Base-by-base conservation (phyloP, 1,140 invertebrate species). In the Lepidostoma basale region DNA sequence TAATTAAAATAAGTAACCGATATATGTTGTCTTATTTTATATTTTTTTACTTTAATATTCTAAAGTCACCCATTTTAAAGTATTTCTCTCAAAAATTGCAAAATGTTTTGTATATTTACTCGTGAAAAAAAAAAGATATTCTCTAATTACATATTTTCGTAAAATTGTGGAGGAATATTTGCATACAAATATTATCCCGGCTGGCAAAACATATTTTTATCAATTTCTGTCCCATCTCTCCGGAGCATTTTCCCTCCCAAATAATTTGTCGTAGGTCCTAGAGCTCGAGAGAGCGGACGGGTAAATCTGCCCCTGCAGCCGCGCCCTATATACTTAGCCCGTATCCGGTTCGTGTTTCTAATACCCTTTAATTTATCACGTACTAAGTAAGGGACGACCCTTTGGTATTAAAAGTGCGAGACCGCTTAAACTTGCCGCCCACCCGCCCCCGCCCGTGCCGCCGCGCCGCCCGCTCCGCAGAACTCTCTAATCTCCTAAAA, bases 331-430 rank as follows among this genome's bases (percentile, higher is more conserved):
- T 63, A 47, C 60, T 62, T 62, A 62, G 60, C 40, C 44, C 28
- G 26, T 62, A 62, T 62, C 40, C 62, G 44, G 62, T 44, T 66
- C 66, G 58, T 66, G 70, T 68, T 66, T 65, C 66, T 68, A 72
- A 72, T 72, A 60, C 67, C 66, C 60, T 47, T 58, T 44, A 72
- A 72, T 72, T 72, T 68, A 72, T 72, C 70, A 72, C 70, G 67
- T 60, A 67, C 66, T 68, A 68, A 68, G 59, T 68, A 68, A 64
- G 64, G 64, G 45, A 49, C 66, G 62, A 68, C 66, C 70, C 66
- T 68, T 52, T 26, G 65, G 60, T 65, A 68, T 72, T 68, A 68
- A 72, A 72, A 72, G 62, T 64, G 62, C 30, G 62, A 64, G 62
- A 36, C 40, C 59, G 62, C 62, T 64, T 64, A 49, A 64, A 64